Base-by-base conservation (phyloP, 2,888 invertebrate genomes). In the Cyrtodaria siliqua region DNA sequence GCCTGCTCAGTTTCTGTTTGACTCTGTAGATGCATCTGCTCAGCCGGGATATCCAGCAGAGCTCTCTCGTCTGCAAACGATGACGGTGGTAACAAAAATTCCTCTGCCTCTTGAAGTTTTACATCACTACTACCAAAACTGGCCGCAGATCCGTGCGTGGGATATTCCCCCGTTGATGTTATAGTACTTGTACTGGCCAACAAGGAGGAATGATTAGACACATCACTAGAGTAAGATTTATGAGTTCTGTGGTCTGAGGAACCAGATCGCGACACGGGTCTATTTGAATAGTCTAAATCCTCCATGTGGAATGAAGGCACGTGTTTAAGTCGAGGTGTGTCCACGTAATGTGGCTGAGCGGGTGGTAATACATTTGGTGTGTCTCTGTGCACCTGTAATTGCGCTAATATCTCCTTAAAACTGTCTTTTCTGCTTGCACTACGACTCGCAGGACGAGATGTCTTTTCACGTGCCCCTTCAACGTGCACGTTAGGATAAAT, bases 401-500 rank as follows among this genome's bases (percentile, higher is more conserved):
- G 83, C 1, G 83, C 82, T 49, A 83, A 68, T 26, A 78, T 83
- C 42, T 85, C 85, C 62, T 87, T 88, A 62, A 88, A 89, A 73
- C 88, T 89, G 52, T 89, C 89, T 49, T 85, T 85, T 33, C 84
- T 73, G 66, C 88, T 87, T 12, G 82, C 84, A 79, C 82, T 86
- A 38, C 86, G 83, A 71, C 86, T 86, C 3, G 80, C 75, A 62
- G 85, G 81, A 52, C 80, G 53, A 29, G 82, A 81, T 52, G 74
- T 69, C 56, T 76, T 80, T 60, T 79, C 80, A 23, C 75, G 60
- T n/a, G 69, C 69, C 23, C 64, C 64, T 38, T 63, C 75, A n/a
- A 67, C 60, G 26, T 60, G 64, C 40, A 74, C 42, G 29, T 55
- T 53, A 18, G 75, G 50, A 56, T 76, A 79, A 0, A 68, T 23